A percentile compares a stretch with the other conserved stretches of the same genome.
phyloP scores from a whole-genome alignment of 1,140 invertebrate species.

The Panonychus citri region DNA sequence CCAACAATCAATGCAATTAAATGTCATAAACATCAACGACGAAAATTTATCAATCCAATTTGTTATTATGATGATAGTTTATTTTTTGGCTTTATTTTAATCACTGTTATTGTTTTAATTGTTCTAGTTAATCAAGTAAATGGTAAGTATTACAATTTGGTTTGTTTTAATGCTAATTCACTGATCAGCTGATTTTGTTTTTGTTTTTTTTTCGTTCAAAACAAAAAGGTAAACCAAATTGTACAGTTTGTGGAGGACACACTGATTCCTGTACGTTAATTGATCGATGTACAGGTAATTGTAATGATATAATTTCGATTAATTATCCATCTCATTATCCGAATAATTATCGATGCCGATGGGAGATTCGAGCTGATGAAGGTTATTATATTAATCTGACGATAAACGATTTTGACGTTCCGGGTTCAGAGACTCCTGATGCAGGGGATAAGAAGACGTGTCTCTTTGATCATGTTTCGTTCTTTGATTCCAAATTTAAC shows the following conservation, averaged over 20 bases:
- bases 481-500: constrained; percentile 14
- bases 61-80: no score
- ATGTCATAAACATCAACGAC: no score
- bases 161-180: no score
- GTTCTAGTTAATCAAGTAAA: no score
- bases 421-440: not conserved
- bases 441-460: constrained; percentile 5
- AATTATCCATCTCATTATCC: constrained; percentile 17
- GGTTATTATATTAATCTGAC: constrained; percentile 17
- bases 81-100: no score
- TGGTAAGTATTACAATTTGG: no score
- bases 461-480: constrained; percentile 15
- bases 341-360: constrained; percentile 17
- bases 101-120: no score
- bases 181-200: no score
- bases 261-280: not conserved
- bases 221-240: not conserved
- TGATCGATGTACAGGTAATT: not conserved
- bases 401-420: constrained; percentile 18
- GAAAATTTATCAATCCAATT: no score
- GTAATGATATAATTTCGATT: constrained; percentile 16
- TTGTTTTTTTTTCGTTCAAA: no score
- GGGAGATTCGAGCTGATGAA: constrained; percentile 14
- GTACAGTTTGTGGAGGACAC: constrained; percentile 14
- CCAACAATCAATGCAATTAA: no score